Evolutionary conservation across 2,888 invertebrate species (phyloP), one percentile per base, ranked within the genome.

Genomic region (Platerodrilus igneus): DNA sequence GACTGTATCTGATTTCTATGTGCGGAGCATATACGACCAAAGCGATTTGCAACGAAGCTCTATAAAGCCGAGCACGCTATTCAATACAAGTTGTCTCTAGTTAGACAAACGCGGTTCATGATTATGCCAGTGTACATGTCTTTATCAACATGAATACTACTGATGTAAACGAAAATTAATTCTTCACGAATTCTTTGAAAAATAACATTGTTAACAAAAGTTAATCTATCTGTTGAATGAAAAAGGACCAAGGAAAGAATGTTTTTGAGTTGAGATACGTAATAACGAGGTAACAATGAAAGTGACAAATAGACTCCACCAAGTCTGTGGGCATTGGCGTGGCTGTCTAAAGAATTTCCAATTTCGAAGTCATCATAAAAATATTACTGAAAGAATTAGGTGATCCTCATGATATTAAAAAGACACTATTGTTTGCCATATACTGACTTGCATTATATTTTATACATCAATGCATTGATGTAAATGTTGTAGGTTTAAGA

Each of bases 1-100:
- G 9, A 9, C n/a, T 11, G n/a, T 5, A 30, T 19, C 19, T 30
- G 30, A 2, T 4, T 2, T 7, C 13, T 31, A 11, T 20, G 5
- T 4, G 31, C 20, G 2, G 8, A 9, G 11, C 29, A 29, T 11
- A 29, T 18, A 2, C 29, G 17, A 17, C 29, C 17, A 16, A n/a
- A 20, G 13, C n/a, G n/a, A n/a, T n/a, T n/a, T n/a, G n/a, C n/a
- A n/a, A n/a, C n/a, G n/a, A n/a, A n/a, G n/a, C n/a, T n/a, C n/a
- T n/a, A n/a, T n/a, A n/a, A n/a, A n/a, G n/a, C n/a, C n/a, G n/a
- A n/a, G n/a, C 7, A 31, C 4, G 2, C 19, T 3, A 13, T 20
- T 31, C n/a, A 31, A 20, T 8, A 20, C 31, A 2, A 31, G 4
- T 31, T 31, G 7, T 31, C 31, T 6, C 20, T 21, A n/a, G 30